These are phyloP conservation scores for Ferrisia virgata DNA, from an alignment of 2,888 invertebrate genomes.

Conservation along the genomic window DNA sequence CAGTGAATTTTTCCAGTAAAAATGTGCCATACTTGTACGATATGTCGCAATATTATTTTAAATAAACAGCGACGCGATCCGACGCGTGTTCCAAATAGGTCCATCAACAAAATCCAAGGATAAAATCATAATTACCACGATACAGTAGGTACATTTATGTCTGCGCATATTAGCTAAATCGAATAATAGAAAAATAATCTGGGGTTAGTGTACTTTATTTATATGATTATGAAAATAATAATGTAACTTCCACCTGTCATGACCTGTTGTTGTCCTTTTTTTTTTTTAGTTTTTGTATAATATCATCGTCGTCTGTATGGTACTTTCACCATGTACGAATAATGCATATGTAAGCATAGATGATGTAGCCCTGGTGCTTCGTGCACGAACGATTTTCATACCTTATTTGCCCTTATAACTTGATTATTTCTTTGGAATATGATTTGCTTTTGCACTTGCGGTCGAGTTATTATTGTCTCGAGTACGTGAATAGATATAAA, in stretches of 20 bases:
- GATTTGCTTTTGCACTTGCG: neutral
- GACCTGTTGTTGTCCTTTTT: neutral
- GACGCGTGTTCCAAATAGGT: neutral
- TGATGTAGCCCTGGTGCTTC: neutral
- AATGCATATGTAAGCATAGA: neutral
- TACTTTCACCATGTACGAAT: neutral
- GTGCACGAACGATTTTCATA: neutral
- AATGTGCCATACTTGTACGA: neutral
- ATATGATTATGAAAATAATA: neutral
- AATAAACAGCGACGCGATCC: neutral
- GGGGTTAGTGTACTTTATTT: neutral
- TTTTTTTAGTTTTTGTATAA: too few relatives aligned
- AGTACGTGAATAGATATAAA: neutral
- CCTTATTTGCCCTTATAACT: neutral
- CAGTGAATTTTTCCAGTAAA: constrained; percentile 10
- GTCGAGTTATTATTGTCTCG: neutral
- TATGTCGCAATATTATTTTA: neutral
- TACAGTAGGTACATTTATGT: too few relatives aligned
- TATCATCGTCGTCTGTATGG: neutral
- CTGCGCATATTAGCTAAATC: neutral
- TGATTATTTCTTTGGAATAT: neutral
- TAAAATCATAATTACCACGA: neutral
- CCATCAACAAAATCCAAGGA: neutral
- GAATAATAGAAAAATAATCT: neutral
- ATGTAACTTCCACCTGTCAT: neutral